Conservation (phyloP, 1,140 invertebrate genomes). For the Procambarus virginalis region DNA sequence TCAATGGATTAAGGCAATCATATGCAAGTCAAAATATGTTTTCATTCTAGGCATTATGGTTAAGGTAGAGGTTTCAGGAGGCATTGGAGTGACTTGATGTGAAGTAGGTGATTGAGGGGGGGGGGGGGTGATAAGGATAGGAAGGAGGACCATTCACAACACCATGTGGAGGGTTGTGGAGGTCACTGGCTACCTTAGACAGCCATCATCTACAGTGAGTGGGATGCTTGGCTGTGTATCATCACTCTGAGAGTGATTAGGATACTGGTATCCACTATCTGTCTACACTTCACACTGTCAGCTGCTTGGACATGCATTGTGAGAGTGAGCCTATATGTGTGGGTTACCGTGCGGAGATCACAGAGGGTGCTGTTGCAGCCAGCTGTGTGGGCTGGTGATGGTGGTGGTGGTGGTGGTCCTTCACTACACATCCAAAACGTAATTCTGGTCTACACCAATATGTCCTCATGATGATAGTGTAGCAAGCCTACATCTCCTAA, state of each 20-base stretch:
- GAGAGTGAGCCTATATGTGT: slow-evolving; percentile 41
- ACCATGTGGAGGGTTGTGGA: slow-evolving; percentile 10
- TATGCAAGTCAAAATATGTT: slow-evolving; percentile 24
- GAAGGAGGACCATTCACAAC: slow-evolving; percentile 4
- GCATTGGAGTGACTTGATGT: slow-evolving; percentile 7
- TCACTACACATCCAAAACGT: neutral
- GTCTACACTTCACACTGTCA: slow-evolving; percentile 41
- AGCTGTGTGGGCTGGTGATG: neutral
- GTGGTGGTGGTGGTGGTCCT: slow-evolving; percentile 32
- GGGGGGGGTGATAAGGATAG: neutral
- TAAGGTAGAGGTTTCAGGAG: slow-evolving; percentile 22
- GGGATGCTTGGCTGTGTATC: slow-evolving; percentile 17
- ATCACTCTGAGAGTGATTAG: slow-evolving; percentile 15
- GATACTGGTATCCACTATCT: slow-evolving; percentile 14
- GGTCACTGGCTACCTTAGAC: slow-evolving; percentile 14
- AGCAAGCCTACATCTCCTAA: neutral
- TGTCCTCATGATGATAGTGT: neutral
- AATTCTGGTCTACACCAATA: neutral
- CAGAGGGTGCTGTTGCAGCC: slow-evolving; percentile 18
- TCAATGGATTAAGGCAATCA: slow-evolving; percentile 39
- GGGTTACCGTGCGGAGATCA: slow-evolving; percentile 26
- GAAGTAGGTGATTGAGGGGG: slow-evolving; percentile 1
- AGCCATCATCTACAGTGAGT: slow-evolving; percentile 9
- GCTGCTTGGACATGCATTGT: slow-evolving; percentile 37
- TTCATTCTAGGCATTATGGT: slow-evolving; percentile 19